Evolutionary conservation across 2,113 vertebrate genomes (phyloP).

Genomic region (Gnathonemus longibarbis): DNA sequence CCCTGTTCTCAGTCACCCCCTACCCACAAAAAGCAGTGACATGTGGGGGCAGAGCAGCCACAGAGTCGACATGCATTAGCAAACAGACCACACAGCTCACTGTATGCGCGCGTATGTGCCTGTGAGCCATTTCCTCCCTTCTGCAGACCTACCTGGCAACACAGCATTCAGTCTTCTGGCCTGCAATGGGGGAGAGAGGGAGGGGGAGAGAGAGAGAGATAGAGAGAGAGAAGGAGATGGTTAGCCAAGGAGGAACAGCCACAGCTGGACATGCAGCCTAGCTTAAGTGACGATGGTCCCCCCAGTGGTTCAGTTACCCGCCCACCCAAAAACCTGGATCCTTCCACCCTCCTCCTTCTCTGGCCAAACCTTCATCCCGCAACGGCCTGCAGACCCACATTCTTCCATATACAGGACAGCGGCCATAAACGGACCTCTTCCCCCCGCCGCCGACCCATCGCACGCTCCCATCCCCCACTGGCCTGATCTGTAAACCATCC

Average conservation of each 20-base stretch:
- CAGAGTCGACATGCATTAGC: not conserved
- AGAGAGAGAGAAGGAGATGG: not conserved
- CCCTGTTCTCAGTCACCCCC: not conserved
- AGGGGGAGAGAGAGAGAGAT: slow-evolving; percentile 22
- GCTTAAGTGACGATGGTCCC: slow-evolving; percentile 13
- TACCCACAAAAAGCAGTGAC: not conserved
- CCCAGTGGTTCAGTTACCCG: slow-evolving; percentile 21
- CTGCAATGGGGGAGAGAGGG: slow-evolving; percentile 56
- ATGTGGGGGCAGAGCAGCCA: not conserved
- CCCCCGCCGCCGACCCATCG: slow-evolving; percentile 14
- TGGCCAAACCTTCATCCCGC: slow-evolving; percentile 18
- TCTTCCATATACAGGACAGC: slow-evolving; percentile 27
- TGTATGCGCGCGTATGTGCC: not conserved
- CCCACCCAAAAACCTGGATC: not conserved
- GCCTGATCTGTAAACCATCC: slow-evolving; percentile 9
- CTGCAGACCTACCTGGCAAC: slow-evolving; percentile 81
- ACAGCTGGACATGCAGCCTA: slow-evolving; percentile 21
- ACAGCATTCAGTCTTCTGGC: slow-evolving; percentile 89
- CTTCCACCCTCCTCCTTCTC: slow-evolving; percentile 25
- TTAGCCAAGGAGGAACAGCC: slow-evolving; percentile 30
- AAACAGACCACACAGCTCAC: not conserved
- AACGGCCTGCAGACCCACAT: not conserved
- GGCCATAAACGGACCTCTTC: slow-evolving; percentile 9
- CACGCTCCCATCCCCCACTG: slow-evolving; percentile 22
- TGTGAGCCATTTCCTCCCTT: slow-evolving; percentile 23